Evolutionary conservation across 2,113 vertebrate species (phyloP), one percentile per base, ranked within the genome.

Genomic region (Rhea pennata): DNA sequence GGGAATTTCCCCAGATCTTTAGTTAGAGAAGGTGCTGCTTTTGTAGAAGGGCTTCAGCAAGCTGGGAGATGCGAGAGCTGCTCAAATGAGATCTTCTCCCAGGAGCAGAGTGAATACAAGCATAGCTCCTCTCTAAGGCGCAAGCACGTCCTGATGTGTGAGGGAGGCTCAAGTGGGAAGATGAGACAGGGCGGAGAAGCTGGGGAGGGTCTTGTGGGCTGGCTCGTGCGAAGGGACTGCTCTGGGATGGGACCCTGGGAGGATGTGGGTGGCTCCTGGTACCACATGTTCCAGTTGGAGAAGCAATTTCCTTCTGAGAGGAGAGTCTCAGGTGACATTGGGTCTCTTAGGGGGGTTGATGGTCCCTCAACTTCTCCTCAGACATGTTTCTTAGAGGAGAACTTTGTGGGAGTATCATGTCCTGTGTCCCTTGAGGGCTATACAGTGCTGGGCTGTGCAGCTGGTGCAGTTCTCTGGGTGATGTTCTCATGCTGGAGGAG

Each of bases 341-440:
- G 6, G 31, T 59, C 65, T 39, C n/a, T 29, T 6, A 36, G 36
- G 40, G 26, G n/a, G 21, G 15, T 40, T 6, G 0, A 2, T 6
- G 23, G 6, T 15, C n/a, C 23, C 64, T 31, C 51, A 42, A 40
- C 62, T 16, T 17, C 23, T 65, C 10, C 33, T 13, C 58, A 12
- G 65, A 31, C n/a, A n/a, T 3, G 53, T 33, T 48, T 27, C 65
- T 88, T 76, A 27, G 15, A 54, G 72, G 51, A 66, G 44, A 53
- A 20, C 0, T 1, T 9, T 29, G 31, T 1, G 4, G 48, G 56
- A 12, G n/a, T 1, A 3, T 2, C 3, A 2, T 4, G 36, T 75
- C 44, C 66, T 20, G 2, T 11, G 4, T 69, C 51, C 56, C 66
- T 5, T 0, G 46, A 17, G 46, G 46, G 46, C 46, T 17, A 48